Conservation (phyloP, 2,888 invertebrate species). For the Drosophila pseudotalamancana region DNA sequence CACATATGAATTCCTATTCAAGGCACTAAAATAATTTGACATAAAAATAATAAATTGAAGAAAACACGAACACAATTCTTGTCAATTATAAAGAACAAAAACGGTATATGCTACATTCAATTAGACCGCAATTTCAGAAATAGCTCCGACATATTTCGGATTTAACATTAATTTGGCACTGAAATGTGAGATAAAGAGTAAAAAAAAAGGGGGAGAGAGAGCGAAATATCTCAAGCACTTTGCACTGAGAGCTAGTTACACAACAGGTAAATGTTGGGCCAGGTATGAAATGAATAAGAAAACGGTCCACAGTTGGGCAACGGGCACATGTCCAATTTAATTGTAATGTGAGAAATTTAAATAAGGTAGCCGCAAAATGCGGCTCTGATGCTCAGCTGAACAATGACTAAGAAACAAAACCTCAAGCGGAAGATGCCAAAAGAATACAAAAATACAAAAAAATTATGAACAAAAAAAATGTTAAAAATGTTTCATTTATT, state of each 20-base stretch:
- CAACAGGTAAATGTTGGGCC: constrained; percentile 43
- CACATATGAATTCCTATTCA: too few species aligned
- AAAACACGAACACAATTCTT: constrained; percentile 24
- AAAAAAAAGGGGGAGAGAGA: constrained; percentile 5
- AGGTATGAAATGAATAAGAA: constrained; percentile 31
- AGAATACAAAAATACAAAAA: constrained; percentile 35
- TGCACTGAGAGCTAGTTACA: constrained; percentile 16
- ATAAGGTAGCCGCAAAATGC: constrained; percentile 70
- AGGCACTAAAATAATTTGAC: not conserved
- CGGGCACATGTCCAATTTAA: constrained; percentile 57
- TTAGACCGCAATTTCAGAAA: constrained; percentile 60
- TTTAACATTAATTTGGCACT: constrained; percentile 75
- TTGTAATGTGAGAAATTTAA: constrained; percentile 80
- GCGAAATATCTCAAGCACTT: constrained; percentile 22
- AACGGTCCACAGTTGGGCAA: constrained; percentile 35
- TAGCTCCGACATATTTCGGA: constrained; percentile 57
- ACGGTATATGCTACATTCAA: constrained; percentile 47
- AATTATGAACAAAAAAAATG: constrained; percentile 62
- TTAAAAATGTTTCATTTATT: constrained; percentile 51
- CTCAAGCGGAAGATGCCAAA: constrained; percentile 66
- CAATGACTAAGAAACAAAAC: constrained; percentile 73
- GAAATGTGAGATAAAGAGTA: constrained; percentile 55
- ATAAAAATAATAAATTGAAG: too few species aligned
- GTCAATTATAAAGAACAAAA: constrained; percentile 12
- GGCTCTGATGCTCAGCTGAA: constrained; percentile 36